These are phyloP conservation scores for Sinella curviseta DNA, from an alignment of 1,140 invertebrate species.

Conservation along the genomic window DNA sequence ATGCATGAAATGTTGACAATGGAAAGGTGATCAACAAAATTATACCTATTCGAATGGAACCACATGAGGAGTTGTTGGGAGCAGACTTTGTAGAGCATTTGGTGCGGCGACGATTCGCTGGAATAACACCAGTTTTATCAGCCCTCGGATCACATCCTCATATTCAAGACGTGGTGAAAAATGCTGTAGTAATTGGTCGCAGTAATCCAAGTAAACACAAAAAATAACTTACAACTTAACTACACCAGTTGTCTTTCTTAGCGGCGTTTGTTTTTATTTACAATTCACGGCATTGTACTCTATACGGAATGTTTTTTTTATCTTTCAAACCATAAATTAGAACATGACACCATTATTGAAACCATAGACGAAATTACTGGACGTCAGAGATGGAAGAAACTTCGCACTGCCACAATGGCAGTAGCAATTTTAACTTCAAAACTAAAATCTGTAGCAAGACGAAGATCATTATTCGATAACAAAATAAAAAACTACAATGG, in stretches of 20 bases:
- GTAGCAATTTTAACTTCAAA: background rate
- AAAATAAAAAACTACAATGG: background rate
- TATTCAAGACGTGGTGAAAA: background rate
- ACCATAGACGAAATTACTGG: constrained; percentile 28
- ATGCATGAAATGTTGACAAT: background rate
- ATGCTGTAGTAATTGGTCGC: constrained; percentile 32
- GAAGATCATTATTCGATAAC: background rate
- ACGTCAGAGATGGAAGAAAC: constrained; percentile 6
- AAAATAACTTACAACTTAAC: background rate
- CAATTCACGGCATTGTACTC: too few relatives aligned
- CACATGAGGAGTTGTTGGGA: constrained; percentile 56
- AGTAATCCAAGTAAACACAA: constrained; percentile 42
- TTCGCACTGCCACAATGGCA: background rate
- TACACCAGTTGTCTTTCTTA: background rate
- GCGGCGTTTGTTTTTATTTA: background rate
- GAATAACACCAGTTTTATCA: constrained; percentile 39
- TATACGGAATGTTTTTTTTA: background rate
- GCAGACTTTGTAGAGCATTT: constrained; percentile 49
- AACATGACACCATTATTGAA: constrained; percentile 30
- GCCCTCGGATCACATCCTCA: constrained; percentile 26
- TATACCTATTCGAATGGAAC: constrained; percentile 55
- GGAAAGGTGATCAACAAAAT: constrained; percentile 54
- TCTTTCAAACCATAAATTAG: constrained; percentile 12
- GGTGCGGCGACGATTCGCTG: constrained; percentile 36
- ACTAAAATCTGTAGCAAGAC: background rate